phyloP scores from a whole-genome alignment of 1,140 invertebrate genomes.

The Paramacrobiotus metropolitanus region DNA sequence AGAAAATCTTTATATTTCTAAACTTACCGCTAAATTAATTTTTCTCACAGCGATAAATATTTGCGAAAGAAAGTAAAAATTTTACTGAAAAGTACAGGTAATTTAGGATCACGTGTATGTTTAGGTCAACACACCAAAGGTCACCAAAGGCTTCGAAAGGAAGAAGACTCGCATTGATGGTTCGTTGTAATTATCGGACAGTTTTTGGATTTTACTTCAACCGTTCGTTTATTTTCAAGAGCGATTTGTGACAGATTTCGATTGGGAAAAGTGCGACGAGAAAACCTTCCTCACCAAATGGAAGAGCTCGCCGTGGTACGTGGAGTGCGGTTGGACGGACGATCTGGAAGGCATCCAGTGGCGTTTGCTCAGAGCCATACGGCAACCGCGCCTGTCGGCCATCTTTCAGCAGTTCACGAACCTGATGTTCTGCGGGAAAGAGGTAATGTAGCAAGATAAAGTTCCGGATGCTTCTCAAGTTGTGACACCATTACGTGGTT shows the following conservation, averaged over 20 bases:
- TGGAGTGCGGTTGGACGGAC: neutral
- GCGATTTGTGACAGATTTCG: no score
- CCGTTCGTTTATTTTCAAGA: no score
- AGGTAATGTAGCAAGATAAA: neutral
- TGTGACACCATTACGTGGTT: no score
- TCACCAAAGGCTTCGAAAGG: neutral
- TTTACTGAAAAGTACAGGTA: neutral
- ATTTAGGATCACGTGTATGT: neutral
- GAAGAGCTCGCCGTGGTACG: conserved; percentile 2
- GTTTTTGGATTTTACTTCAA: no score
- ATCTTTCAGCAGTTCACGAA: neutral
- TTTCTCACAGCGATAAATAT: neutral
- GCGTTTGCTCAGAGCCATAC: neutral
- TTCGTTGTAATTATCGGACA: no score
- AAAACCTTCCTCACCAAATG: neutral
- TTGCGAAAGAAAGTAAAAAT: neutral
- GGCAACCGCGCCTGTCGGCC: neutral
- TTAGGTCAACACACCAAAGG: neutral
- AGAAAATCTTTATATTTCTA: no score
- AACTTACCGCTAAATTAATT: no score
- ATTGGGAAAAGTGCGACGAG: neutral
- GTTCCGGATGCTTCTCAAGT: no score
- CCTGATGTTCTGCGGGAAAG: neutral
- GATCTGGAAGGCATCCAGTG: neutral
- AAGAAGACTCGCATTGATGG: neutral